Evolutionary conservation across 2,113 vertebrate species (phyloP).

Genomic region (Thunnus maccoyii): DNA sequence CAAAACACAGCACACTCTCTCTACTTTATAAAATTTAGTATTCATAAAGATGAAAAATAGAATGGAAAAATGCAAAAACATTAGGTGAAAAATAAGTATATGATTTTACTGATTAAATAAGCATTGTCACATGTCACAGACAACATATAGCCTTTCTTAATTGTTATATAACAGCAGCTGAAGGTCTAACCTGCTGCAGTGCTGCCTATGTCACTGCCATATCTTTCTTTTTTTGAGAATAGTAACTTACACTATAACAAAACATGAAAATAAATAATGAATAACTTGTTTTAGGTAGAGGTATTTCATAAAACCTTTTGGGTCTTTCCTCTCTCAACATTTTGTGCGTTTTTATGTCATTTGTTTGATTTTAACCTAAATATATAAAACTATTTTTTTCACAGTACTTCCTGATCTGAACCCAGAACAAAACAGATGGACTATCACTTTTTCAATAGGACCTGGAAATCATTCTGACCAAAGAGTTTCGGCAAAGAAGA

Average conservation of each 20-base stretch:
- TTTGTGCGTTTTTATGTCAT: too few relatives aligned
- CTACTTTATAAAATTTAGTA: not conserved
- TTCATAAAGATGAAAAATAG: not conserved
- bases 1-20: conserved; percentile 15
- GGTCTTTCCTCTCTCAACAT: too few relatives aligned
- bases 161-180: not conserved
- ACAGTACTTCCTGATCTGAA: not conserved
- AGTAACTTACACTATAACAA: too few relatives aligned
- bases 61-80: not conserved
- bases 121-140: not conserved
- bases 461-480: not conserved
- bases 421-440: not conserved
- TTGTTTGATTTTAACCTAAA: too few relatives aligned
- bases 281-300: too few relatives aligned
- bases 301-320: too few relatives aligned
- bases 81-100: not conserved
- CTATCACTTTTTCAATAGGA: not conserved
- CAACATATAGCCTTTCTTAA: not conserved
- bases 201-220: not conserved
- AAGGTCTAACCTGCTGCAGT: not conserved
- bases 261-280: too few relatives aligned
- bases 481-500: not conserved
- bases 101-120: not conserved
- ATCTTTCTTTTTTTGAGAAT: not conserved
- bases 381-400: too few relatives aligned